phyloP scores from a whole-genome alignment of 2,888 invertebrate species.

The Tipula unca region DNA sequence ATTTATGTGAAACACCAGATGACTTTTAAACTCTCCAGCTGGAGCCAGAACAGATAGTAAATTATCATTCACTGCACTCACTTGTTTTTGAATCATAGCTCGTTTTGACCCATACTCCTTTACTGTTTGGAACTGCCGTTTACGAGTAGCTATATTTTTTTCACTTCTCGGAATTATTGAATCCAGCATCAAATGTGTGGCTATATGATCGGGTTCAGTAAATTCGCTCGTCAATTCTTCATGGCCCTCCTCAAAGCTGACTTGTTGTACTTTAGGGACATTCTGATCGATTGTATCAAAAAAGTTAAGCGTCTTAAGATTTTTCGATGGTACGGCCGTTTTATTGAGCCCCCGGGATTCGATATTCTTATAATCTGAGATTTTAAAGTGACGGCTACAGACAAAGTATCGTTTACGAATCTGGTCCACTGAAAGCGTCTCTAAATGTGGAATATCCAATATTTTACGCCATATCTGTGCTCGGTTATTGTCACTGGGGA shows the following conservation, averaged over 20 bases:
- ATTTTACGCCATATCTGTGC: slow-evolving; percentile 27
- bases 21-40: neutral
- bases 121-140: neutral
- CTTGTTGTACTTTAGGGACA: neutral
- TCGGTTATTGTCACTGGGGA: slow-evolving; percentile 27
- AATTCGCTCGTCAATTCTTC: neutral
- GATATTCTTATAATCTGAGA: slow-evolving; percentile 29
- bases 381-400: slow-evolving; percentile 31
- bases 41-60: neutral
- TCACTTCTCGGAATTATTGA: neutral
- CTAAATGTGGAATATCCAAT: slow-evolving; percentile 24
- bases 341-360: slow-evolving; percentile 30
- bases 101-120: neutral
- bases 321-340: slow-evolving; percentile 30
- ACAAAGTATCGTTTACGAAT: slow-evolving; percentile 27
- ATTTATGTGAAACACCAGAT: neutral
- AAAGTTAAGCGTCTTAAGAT: slow-evolving; percentile 27
- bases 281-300: neutral
- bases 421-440: slow-evolving; percentile 23
- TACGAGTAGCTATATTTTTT: neutral
- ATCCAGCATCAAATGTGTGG: neutral
- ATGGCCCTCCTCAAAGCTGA: neutral
- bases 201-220: neutral
- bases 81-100: neutral
- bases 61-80: neutral